Base-by-base conservation (phyloP, 2,888 invertebrate genomes). In the Oligia strigilis region DNA sequence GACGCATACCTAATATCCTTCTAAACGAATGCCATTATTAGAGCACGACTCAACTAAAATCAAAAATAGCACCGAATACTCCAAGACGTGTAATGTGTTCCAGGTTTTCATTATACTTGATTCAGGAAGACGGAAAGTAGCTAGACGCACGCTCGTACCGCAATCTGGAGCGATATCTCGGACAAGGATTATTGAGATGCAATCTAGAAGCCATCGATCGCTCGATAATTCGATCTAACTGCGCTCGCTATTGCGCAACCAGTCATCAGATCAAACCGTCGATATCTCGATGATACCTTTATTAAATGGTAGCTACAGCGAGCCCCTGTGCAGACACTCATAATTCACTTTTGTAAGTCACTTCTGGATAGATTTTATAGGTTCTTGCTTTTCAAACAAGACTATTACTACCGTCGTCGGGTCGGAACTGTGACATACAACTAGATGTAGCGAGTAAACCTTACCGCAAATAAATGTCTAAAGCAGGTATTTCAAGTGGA, bases 141-240 rank as follows among this genome's bases (percentile, higher is more conserved):
- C 94, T 87, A 86, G 90, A 92, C 92, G 94, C 93, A 92, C 93
- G 94, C 92, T 93, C 92, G 83, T 89, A 87, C 85, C 84, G 93
- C 94, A 95, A 96, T 96, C 96, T 94, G 89, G 79, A 91, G 89
- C 93, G 92, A 94, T 94, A 95, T 95, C 95, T 94, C 92, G 92
- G 93, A 93, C 95, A 93, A 93, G 93, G 93, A 94, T 96, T 96
- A 96, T 96, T 96, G 96, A 96, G 96, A 96, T 96, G 95, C 95
- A 96, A 96, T 97, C 97, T 96, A 95, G 95, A 93, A 95, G 94
- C 96, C 91, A 96, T 95, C 94, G 95, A 95, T 96, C 95, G 94
- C 87, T 91, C 93, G 94, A 96, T 96, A 97, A 97, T 96, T 95
- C 93, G 94, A 94, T 94, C 93, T 95, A 95, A 96, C 96, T 93